Percentiles rank a stretch among this genome's conserved stretches.
Evolutionary conservation across 2,113 vertebrate species (phyloP).

Genomic region (Megaleporinus macrocephalus): DNA sequence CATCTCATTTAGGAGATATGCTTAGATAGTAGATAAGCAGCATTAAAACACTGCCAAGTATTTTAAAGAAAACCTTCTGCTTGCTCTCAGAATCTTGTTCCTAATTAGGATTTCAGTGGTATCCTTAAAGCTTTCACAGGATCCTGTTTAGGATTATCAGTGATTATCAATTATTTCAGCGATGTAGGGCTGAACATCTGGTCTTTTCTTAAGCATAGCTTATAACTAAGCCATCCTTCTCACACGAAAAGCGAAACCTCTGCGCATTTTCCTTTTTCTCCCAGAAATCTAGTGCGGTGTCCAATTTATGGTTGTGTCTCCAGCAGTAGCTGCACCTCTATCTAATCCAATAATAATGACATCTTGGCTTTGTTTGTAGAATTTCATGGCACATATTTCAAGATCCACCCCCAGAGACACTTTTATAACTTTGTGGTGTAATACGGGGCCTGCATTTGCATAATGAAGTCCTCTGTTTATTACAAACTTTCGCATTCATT

Average conservation of each 20-base stretch:
- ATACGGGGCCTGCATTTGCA: constrained; percentile 67
- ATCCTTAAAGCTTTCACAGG: neutral
- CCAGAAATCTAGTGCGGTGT: constrained; percentile 9
- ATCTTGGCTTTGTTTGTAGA: constrained; percentile 51
- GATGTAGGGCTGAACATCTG: neutral
- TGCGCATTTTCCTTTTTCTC: neutral
- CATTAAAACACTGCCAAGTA: no score
- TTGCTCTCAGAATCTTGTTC: neutral
- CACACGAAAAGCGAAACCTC: neutral
- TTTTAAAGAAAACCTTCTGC: no score
- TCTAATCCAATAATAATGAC: constrained; percentile 46
- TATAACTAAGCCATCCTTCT: neutral
- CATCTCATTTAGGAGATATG: no score
- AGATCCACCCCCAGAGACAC: constrained; percentile 56
- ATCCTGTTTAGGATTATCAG: neutral
- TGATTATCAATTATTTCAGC: neutral
- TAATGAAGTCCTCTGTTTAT: constrained; percentile 78
- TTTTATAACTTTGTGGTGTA: constrained; percentile 60
- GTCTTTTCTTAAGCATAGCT: neutral
- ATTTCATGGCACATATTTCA: constrained; percentile 60
- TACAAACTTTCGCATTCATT: constrained; percentile 70
- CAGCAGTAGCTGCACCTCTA: constrained; percentile 12
- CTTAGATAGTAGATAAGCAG: no score
- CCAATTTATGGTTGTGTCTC: constrained; percentile 43
- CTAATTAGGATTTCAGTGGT: neutral